Evolutionary conservation across 2,797 vertebrate species (phyloP).

Genomic region (Buphagus erythrorhynchus): DNA sequence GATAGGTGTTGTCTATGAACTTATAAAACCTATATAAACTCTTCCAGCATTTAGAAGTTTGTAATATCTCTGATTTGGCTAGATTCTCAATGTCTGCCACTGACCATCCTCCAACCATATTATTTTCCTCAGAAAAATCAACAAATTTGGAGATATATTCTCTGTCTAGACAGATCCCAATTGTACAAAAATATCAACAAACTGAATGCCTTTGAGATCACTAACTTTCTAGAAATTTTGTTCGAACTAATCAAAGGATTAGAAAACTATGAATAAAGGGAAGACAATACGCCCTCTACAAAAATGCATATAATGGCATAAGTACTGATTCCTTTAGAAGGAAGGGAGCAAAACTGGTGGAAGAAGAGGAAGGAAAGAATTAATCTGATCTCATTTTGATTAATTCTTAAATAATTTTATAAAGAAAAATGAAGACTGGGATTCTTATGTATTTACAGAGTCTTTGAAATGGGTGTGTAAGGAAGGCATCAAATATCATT

Average conservation of each 20-base stretch:
- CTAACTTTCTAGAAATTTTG: background rate
- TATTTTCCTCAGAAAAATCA: background rate
- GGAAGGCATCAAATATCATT: background rate
- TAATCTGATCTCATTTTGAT: background rate
- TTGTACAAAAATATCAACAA: background rate
- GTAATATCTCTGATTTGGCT: background rate
- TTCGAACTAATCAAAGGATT: background rate
- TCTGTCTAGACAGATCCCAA: background rate
- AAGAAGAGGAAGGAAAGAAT: background rate
- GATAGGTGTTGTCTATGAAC: background rate
- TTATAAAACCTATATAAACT: background rate
- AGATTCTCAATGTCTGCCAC: background rate
- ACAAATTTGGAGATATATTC: background rate
- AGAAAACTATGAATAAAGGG: background rate
- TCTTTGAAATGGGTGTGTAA: background rate
- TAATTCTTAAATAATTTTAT: background rate
- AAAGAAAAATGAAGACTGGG: background rate
- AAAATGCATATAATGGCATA: background rate
- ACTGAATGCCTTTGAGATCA: background rate
- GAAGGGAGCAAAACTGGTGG: background rate
- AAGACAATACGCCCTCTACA: background rate
- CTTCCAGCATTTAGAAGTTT: background rate
- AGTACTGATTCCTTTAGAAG: background rate
- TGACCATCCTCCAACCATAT: background rate
- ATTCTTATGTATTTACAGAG: background rate